Conservation (phyloP, 2,888 invertebrate genomes). For the Megaustenia siamemsis region DNA sequence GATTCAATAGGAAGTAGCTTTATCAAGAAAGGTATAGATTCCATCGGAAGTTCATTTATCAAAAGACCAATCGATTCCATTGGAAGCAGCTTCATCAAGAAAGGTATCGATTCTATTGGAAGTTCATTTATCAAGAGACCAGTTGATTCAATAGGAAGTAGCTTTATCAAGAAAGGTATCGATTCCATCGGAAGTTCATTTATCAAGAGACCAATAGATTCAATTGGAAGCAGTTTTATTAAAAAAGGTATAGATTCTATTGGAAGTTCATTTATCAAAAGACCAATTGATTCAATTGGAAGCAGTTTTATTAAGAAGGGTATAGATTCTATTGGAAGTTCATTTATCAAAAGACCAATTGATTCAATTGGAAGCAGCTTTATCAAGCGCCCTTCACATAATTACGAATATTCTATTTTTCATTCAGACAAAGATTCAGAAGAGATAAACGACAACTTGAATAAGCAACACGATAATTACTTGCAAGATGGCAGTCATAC, state of each 20-base stretch:
- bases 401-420: too few species aligned
- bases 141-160: background rate
- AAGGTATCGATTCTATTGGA: background rate
- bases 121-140: background rate
- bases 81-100: background rate
- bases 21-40: conserved; percentile 11
- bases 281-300: background rate
- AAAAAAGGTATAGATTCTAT: background rate
- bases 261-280: conserved; percentile 20
- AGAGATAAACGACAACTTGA: too few species aligned
- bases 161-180: background rate
- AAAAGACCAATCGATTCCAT: conserved; percentile 14
- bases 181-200: background rate
- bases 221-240: background rate
- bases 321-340: background rate
- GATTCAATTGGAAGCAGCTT: conserved; percentile 2
- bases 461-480: too few species aligned
- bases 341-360: conserved; percentile 16
- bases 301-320: background rate
- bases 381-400: background rate
- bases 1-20: conserved; percentile 28
- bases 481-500: too few species aligned
- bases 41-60: conserved; percentile 23
- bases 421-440: too few species aligned
- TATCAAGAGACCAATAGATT: conserved; percentile 28